Evolutionary conservation across 2,113 vertebrate genomes (phyloP).

Genomic region (Phylloscopus trochilus): DNA sequence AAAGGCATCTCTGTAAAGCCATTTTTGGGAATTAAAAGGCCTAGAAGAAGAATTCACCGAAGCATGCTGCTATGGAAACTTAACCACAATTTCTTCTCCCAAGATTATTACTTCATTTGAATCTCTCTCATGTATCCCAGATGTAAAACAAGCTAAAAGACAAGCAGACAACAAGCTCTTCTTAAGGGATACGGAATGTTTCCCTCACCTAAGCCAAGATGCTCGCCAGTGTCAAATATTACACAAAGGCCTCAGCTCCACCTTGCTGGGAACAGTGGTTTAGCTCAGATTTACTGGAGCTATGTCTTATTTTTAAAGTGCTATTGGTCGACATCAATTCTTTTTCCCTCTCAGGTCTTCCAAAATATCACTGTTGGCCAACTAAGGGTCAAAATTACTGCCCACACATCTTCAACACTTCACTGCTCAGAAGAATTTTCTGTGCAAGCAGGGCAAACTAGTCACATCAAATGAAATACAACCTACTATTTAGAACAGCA

Average conservation of each 20-base stretch:
- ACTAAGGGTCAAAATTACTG: background rate
- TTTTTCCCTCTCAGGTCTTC: background rate
- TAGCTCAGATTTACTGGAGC: background rate
- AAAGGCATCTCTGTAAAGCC: background rate
- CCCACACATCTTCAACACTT: background rate
- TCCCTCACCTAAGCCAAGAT: background rate
- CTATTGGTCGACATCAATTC: background rate
- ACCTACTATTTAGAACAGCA: background rate
- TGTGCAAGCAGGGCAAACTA: background rate
- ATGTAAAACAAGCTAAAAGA: background rate
- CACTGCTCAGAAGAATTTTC: background rate
- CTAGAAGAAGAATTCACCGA: background rate
- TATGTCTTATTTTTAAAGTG: background rate
- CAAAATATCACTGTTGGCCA: background rate
- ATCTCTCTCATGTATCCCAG: background rate
- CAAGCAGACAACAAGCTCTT: background rate
- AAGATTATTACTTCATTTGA: background rate
- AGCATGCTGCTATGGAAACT: background rate
- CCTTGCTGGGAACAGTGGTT: accelerated
- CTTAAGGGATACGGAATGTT: background rate
- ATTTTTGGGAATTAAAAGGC: background rate
- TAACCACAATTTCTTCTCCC: background rate
- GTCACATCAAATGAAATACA: background rate
- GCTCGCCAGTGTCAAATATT: background rate
- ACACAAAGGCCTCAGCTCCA: background rate